A percentile compares a stretch with the other conserved stretches of the same genome.
phyloP scores from a whole-genome alignment of 2,888 invertebrate genomes.

The Eupeodes luniger region DNA sequence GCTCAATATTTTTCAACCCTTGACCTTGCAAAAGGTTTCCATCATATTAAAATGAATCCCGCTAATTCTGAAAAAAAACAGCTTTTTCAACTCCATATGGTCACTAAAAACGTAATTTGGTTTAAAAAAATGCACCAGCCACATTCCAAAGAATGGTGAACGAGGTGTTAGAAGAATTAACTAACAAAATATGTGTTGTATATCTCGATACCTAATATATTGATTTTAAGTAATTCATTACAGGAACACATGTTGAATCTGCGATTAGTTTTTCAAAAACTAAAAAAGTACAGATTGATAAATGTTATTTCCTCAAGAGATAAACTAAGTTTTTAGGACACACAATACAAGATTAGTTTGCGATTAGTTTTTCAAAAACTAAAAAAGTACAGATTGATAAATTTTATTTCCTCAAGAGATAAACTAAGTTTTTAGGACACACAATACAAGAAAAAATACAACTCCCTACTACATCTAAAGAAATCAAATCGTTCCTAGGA shows the following conservation, averaged over 20 bases:
- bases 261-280: not conserved
- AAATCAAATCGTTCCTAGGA: too few species aligned
- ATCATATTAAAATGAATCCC: too few species aligned
- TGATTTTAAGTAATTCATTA: conserved; percentile 23
- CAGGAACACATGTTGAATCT: conserved; percentile 19
- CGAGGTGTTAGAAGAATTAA: not conserved
- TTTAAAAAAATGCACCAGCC: too few species aligned
- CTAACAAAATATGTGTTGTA: not conserved
- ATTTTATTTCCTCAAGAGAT: conserved; percentile 23
- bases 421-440: conserved; percentile 11
- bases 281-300: conserved; percentile 2
- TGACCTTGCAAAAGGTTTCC: too few species aligned
- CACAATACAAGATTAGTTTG: conserved; percentile 25
- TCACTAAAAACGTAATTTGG: too few species aligned
- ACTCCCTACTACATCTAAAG: too few species aligned
- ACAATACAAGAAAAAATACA: too few species aligned
- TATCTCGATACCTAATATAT: conserved; percentile 12
- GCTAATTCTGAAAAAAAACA: too few species aligned
- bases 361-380: not conserved
- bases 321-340: conserved; percentile 10
- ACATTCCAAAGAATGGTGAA: too few species aligned
- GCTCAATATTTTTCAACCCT: too few species aligned
- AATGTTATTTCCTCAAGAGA: conserved; percentile 28
- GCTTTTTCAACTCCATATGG: too few species aligned
- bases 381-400: conserved; percentile 8